Percentiles rank a stretch among this genome's conserved stretches.
phyloP scores from a whole-genome alignment of 2,113 vertebrate species.

The Gyps fulvus region DNA sequence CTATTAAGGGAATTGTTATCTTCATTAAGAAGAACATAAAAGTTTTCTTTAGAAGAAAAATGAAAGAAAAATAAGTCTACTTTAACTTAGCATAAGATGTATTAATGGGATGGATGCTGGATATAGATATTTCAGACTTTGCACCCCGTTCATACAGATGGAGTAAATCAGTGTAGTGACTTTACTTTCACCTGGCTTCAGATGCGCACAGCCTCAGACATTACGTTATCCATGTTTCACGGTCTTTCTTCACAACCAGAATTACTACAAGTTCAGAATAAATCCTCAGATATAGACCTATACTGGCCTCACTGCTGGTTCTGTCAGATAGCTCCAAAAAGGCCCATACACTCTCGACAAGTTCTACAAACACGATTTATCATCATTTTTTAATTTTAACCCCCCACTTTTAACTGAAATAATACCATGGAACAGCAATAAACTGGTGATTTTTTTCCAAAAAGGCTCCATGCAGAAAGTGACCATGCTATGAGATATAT shows the following conservation, averaged over 20 bases:
- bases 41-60: background rate
- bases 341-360: background rate
- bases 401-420: background rate
- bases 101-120: background rate
- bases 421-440: background rate
- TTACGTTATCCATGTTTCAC: background rate
- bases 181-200: background rate
- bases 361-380: background rate
- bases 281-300: background rate
- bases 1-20: background rate
- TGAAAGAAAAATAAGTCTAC: background rate
- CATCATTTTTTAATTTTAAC: background rate
- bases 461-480: background rate
- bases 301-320: background rate
- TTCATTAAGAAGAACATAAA: background rate
- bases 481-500: background rate
- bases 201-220: accelerated
- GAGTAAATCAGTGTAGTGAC: background rate
- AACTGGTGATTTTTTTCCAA: background rate
- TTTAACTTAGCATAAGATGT: background rate
- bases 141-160: background rate
- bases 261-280: background rate
- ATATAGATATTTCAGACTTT: background rate
- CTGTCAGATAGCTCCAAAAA: background rate
- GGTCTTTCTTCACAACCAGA: background rate